phyloP scores from a whole-genome alignment of 1,140 invertebrate species.

The Pseudobourletiella spinata region DNA sequence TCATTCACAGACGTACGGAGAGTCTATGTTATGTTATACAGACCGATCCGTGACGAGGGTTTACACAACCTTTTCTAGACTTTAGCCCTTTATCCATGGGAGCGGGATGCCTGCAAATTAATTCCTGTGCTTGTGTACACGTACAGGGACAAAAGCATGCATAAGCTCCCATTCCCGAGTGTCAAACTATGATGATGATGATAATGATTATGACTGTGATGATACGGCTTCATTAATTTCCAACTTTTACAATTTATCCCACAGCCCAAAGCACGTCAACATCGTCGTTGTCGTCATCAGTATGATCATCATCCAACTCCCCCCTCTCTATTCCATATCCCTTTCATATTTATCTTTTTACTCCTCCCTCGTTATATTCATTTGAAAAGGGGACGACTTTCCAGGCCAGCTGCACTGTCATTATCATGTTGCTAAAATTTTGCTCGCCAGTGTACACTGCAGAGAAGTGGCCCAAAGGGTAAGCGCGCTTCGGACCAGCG shows the following conservation, averaged over 20 bases:
- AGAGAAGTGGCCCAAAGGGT: no score
- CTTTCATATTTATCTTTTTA: neutral
- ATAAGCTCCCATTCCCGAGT: neutral
- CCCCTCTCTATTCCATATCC: neutral
- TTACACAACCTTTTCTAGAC: no score
- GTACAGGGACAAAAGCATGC: no score
- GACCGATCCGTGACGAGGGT: no score
- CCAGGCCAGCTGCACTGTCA: no score
- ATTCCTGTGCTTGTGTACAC: neutral
- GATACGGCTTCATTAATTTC: constrained; percentile 4
- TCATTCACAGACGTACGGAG: neutral
- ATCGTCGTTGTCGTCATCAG: neutral
- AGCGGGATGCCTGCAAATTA: neutral
- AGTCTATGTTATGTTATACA: neutral
- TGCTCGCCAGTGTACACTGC: no score
- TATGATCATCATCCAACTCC: neutral
- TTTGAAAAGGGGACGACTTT: neutral
- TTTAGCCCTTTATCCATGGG: no score
- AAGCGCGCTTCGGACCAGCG: no score
- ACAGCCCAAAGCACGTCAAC: neutral
- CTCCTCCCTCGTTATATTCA: neutral
- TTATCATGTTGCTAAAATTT: no score
- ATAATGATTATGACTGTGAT: neutral
- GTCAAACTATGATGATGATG: neutral
- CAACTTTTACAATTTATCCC: neutral